phyloP scores from a whole-genome alignment of 2,113 vertebrate genomes.

The Pholis gunnellus region DNA sequence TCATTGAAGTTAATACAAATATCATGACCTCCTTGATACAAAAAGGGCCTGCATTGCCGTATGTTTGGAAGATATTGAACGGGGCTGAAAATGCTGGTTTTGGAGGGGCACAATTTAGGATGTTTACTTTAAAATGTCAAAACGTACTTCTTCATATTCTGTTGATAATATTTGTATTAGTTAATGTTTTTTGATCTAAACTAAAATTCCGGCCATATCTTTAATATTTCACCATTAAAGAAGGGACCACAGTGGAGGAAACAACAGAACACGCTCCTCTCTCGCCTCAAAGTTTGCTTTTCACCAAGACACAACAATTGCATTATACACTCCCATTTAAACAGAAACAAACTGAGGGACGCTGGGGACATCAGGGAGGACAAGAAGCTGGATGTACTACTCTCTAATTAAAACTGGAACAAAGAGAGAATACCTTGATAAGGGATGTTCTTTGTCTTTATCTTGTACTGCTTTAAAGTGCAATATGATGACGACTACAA shows the following conservation, averaged over 20 bases:
- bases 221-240: not conserved
- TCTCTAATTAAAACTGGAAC: conserved; percentile 37
- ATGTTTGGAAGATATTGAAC: not conserved
- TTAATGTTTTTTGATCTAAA: no score
- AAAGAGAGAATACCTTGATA: conserved; percentile 50
- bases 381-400: conserved; percentile 5
- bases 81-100: not conserved
- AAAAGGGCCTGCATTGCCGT: not conserved
- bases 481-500: conserved; percentile 15
- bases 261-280: not conserved
- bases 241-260: not conserved
- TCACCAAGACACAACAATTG: conserved; percentile 3
- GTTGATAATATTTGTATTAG: not conserved
- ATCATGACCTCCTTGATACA: not conserved
- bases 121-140: not conserved
- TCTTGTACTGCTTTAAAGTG: conserved; percentile 21
- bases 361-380: conserved; percentile 19
- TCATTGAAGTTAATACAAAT: not conserved
- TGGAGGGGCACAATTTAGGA: not conserved
- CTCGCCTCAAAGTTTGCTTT: conserved; percentile 16
- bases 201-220: no score
- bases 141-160: no score
- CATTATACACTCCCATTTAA: conserved; percentile 16
- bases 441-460: conserved; percentile 31
- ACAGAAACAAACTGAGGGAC: conserved; percentile 29